Evolutionary conservation across 2,888 invertebrate species (phyloP).

Genomic region (Thera obeliscata): DNA sequence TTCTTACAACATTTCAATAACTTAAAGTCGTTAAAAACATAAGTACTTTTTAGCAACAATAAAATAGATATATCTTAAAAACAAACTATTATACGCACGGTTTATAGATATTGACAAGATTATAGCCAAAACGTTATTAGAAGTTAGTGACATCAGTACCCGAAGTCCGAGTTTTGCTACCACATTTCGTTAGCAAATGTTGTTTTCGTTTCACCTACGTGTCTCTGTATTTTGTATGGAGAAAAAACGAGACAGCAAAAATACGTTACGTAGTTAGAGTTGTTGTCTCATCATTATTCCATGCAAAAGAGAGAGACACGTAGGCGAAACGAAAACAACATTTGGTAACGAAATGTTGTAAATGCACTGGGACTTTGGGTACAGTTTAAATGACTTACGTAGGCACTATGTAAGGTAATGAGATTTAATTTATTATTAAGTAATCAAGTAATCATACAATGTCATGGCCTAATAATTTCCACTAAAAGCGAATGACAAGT

Average conservation of each 20-base stretch:
- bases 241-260: no score
- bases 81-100: conserved; percentile 27
- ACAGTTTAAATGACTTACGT: conserved; percentile 28
- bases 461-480: conserved; percentile 49
- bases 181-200: no score
- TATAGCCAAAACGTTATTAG: conserved; percentile 25
- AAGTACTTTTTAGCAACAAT: conserved; percentile 18
- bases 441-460: conserved; percentile 33
- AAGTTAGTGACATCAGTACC: conserved; percentile 33
- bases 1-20: conserved; percentile 11
- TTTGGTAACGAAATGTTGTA: no score
- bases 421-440: conserved; percentile 17
- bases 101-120: conserved; percentile 15
- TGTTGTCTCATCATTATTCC: no score
- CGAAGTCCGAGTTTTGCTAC: no score
- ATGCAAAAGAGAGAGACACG: no score
- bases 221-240: no score
- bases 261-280: no score
- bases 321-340: no score
- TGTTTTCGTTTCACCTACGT: no score
- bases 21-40: conserved; percentile 18
- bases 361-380: no score
- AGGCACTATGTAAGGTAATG: conserved; percentile 25
- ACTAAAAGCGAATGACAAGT: conserved; percentile 46
- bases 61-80: conserved; percentile 34